Conservation (phyloP, 2,888 invertebrate species). For the Acronicta leporina region DNA sequence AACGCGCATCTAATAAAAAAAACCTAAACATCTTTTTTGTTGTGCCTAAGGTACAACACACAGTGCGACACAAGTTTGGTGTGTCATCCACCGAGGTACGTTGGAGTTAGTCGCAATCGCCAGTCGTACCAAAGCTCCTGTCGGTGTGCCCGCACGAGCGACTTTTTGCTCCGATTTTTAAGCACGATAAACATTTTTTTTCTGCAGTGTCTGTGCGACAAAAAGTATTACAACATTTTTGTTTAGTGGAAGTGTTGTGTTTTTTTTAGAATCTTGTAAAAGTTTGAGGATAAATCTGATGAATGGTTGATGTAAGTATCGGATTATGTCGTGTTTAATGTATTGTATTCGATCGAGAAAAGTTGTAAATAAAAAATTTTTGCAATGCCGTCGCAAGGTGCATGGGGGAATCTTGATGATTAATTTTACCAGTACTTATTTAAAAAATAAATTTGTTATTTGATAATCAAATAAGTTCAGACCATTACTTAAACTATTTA, state of each 20-base stretch:
- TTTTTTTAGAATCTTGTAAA: conserved; percentile 37
- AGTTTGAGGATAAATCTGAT: conserved; percentile 47
- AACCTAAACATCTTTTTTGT: conserved; percentile 2
- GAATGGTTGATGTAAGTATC: conserved; percentile 45
- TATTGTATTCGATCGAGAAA: conserved; percentile 3
- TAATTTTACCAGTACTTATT: too few species aligned
- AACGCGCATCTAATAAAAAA: not conserved
- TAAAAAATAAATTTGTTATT: too few species aligned
- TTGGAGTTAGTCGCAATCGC: conserved; percentile 40
- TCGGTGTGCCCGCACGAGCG: conserved; percentile 53
- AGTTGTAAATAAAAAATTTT: not conserved
- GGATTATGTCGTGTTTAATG: conserved; percentile 5
- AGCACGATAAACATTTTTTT: conserved; percentile 50
- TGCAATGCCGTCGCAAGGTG: not conserved
- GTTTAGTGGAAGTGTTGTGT: conserved; percentile 54
- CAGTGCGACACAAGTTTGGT: conserved; percentile 43
- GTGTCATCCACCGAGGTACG: conserved; percentile 31
- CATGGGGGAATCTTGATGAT: too few species aligned
- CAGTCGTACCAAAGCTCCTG: conserved; percentile 60
- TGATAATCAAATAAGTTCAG: too few species aligned
- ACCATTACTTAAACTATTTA: too few species aligned
- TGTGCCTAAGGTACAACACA: conserved; percentile 18
- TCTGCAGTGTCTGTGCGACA: conserved; percentile 47
- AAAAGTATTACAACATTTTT: conserved; percentile 43
- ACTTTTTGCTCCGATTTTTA: conserved; percentile 42